These are phyloP conservation scores for Tryphoninae sp. DNA, from an alignment of 2,888 invertebrate genomes.

Conservation along the genomic window DNA sequence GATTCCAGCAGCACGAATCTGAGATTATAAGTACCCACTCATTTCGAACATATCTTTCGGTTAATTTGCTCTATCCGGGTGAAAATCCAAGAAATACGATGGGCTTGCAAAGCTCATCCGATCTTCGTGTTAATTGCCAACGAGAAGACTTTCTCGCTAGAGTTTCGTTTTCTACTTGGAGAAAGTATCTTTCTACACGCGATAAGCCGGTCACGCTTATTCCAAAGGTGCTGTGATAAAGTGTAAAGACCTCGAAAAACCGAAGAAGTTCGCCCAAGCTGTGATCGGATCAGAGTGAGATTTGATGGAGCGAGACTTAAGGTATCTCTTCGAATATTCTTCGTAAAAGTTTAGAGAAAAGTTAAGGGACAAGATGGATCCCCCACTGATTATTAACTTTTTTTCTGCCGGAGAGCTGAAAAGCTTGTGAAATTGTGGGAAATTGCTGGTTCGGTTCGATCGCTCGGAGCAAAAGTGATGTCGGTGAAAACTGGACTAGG, in stretches of 20 bases:
- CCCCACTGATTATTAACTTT: not conserved
- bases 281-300: slow-evolving; percentile 23
- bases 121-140: not conserved
- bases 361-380: not conserved
- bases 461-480: not conserved
- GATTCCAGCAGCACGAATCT: slow-evolving; percentile 3
- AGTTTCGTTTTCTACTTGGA: slow-evolving; percentile 31
- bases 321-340: not conserved
- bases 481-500: not conserved
- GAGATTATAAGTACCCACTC: slow-evolving; percentile 24
- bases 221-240: slow-evolving; percentile 17
- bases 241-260: slow-evolving; percentile 15
- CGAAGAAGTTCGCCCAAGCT: not conserved
- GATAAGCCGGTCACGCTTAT: not conserved
- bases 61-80: slow-evolving; percentile 10
- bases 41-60: not conserved
- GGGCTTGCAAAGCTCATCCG: not conserved
- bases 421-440: not conserved
- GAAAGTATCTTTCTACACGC: slow-evolving; percentile 11
- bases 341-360: not conserved
- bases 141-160: not conserved
- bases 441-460: not conserved
- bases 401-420: not conserved
- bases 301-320: slow-evolving; percentile 7
- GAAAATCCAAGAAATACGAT: not conserved